Evolutionary conservation across 2,797 vertebrate species (phyloP), one percentile per base, ranked within the genome.

Genomic region (Notoglanidium macrostoma): DNA sequence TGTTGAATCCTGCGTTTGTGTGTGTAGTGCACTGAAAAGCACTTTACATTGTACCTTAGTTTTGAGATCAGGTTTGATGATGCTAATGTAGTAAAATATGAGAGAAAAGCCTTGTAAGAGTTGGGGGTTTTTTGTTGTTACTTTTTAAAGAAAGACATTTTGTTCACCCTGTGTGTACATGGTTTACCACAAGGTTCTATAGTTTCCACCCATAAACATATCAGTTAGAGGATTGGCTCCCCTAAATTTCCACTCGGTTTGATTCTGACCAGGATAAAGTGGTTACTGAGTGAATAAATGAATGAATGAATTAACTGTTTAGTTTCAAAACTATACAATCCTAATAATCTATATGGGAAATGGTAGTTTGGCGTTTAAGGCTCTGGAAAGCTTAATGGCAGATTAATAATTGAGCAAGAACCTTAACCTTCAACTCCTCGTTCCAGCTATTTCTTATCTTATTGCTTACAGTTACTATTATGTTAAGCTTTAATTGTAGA

Each of bases 1-100:
- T 65, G 87, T 81, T 85, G 67, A 85, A 80, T 85, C 44, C 54
- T 80, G 83, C 76, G 73, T 85, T 73, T 84, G 72, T 63, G 83
- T 85, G 55, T 82, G 77, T 81, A 81, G 49, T 85, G 51, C 68
- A 26, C 68, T 65, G 7, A 85, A 88, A 85, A 82, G 54, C 82
- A 87, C 82, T 84, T 63, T n/a, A 74, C 67, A 46, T 55, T 51
- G n/a, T 40, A 87, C 68, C 72, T 55, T 72, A n/a, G 14, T 17
- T 81, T 81, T 46, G 63, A 68, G 63, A 35, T 68, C 63, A 51
- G 61, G 17, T 65, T 72, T n/a, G 26, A 73, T 44, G 12, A 74
- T 74, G 61, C 10, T 67, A 32, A 49, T 67, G 44, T 32, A 83
- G 44, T 51, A 32, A 51, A 83, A 67, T 67, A 67, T 67, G 17